phyloP scores from a whole-genome alignment of 2,797 vertebrate species.

The Synaphobranchus kaupii region DNA sequence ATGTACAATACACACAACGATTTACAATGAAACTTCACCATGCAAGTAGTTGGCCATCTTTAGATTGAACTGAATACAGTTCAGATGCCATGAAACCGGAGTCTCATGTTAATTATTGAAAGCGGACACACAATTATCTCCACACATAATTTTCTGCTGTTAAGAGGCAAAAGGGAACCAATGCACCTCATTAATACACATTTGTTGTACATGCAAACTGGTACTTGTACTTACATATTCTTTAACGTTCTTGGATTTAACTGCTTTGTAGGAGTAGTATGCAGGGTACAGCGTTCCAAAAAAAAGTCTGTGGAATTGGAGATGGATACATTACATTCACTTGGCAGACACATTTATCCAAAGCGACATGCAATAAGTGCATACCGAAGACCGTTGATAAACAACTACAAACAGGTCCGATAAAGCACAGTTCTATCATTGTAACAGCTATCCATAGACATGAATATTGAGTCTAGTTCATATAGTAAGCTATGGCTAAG shows the following conservation, averaged over 20 bases:
- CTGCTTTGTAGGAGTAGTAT: slow-evolving; percentile 86
- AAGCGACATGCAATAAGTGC: too few relatives aligned
- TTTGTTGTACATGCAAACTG: neutral
- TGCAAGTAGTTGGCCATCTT: neutral
- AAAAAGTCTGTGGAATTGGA: slow-evolving; percentile 69
- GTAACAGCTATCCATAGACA: too few relatives aligned
- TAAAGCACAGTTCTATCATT: too few relatives aligned
- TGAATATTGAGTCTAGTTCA: too few relatives aligned
- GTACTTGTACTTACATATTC: slow-evolving; percentile 82
- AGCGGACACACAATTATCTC: neutral
- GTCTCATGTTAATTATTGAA: neutral
- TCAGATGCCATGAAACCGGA: neutral
- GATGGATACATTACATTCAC: slow-evolving; percentile 31
- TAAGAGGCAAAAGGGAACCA: neutral
- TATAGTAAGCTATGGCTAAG: too few relatives aligned
- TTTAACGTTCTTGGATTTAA: slow-evolving; percentile 86
- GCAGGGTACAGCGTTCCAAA: slow-evolving; percentile 87
- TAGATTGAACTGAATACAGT: neutral
- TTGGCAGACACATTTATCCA: too few relatives aligned
- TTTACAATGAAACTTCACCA: neutral
- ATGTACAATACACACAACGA: neutral
- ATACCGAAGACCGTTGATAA: too few relatives aligned
- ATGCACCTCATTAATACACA: neutral
- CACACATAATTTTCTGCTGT: neutral
- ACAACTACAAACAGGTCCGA: too few relatives aligned